Conservation (phyloP, 2,888 invertebrate species). For the Exocentrus adspersus region DNA sequence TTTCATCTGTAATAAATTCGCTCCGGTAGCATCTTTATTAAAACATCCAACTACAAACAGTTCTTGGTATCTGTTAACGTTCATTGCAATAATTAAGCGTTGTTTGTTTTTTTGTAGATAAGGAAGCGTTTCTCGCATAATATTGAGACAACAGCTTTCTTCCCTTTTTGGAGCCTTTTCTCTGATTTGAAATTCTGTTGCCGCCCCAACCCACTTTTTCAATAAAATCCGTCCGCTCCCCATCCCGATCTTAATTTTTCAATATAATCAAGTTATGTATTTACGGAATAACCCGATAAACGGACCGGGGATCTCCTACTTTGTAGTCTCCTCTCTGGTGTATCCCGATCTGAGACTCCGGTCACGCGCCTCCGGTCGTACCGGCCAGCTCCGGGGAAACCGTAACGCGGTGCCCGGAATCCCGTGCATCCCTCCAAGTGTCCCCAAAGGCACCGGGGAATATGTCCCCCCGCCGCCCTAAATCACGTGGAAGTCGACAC, state of each 20-base stretch:
- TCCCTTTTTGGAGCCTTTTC: no score
- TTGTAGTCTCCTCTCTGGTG: constrained; percentile 18
- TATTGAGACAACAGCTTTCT: no score
- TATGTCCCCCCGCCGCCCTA: constrained; percentile 1
- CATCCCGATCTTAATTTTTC: constrained; percentile 16
- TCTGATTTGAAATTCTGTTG: no score
- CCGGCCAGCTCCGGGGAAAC: constrained; percentile 19
- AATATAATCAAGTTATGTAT: constrained; percentile 23
- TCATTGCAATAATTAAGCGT: no score
- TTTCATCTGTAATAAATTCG: no score
- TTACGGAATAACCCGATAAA: constrained; percentile 21
- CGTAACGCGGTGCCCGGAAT: constrained; percentile 4
- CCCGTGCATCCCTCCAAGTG: neutral
- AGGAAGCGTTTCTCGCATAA: no score
- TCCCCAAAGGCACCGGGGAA: no score
- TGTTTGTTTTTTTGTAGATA: no score
- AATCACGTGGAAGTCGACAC: constrained; percentile 22
- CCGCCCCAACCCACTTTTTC: no score
- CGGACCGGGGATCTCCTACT: constrained; percentile 13
- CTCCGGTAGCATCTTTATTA: no score
- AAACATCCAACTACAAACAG: no score
- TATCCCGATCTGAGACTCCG: constrained; percentile 16
- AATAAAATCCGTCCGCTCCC: neutral
- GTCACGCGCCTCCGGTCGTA: constrained; percentile 24
- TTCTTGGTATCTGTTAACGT: no score